These are phyloP conservation scores for Cettia cetti DNA, from an alignment of 2,113 vertebrate species.

Conservation along the genomic window DNA sequence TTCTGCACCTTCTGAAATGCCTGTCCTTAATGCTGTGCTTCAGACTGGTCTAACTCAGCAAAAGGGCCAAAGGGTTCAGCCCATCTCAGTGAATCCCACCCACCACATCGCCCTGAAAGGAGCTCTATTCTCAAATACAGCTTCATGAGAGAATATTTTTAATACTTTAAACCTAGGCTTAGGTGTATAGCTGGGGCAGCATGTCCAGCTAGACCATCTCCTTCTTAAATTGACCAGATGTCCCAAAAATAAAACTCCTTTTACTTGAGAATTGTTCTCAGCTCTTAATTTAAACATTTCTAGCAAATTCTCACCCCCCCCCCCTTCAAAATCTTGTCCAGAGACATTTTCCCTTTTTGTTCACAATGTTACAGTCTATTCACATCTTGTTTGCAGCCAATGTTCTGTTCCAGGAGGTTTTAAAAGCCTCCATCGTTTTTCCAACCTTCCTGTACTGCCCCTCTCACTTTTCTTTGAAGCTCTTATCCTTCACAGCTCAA, in stretches of 20 bases:
- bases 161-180: background rate
- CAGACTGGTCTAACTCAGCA: rapidly evolving
- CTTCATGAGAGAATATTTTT: background rate
- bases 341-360: background rate
- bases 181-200: background rate
- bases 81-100: background rate
- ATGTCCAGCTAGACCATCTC: background rate
- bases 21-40: background rate
- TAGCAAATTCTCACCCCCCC: background rate
- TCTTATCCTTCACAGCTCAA: background rate
- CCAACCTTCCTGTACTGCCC: background rate
- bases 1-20: background rate
- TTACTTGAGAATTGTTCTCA: background rate
- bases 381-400: background rate
- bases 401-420: background rate
- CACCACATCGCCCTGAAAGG: background rate
- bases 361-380: background rate
- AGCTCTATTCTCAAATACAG: background rate
- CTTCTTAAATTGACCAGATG: background rate
- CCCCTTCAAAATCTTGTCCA: background rate
- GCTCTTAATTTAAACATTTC: background rate
- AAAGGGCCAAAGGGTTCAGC: background rate
- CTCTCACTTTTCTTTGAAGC: background rate
- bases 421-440: background rate
- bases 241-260: background rate